phyloP scores from a whole-genome alignment of 53 echinoderm and acorn worm genomes.

The Crossaster papposus region DNA sequence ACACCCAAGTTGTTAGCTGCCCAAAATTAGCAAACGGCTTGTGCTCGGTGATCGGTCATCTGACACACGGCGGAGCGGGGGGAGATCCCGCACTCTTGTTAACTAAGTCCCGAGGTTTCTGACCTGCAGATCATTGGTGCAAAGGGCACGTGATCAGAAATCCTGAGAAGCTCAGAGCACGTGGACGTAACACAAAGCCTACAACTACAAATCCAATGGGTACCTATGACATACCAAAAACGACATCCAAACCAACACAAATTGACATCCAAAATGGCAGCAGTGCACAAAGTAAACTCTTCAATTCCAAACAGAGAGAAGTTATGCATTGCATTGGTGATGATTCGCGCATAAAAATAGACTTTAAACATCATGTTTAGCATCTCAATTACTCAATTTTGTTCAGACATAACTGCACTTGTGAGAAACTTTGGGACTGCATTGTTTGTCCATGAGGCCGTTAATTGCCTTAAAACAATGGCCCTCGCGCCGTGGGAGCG shows the following conservation, averaged over 20 bases:
- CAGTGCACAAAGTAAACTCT: background rate
- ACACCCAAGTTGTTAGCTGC: conserved; percentile 63
- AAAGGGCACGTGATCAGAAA: conserved; percentile 19
- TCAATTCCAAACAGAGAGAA: background rate
- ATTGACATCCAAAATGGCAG: background rate
- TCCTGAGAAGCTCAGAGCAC: background rate
- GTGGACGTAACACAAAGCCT: background rate
- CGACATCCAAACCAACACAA: background rate
- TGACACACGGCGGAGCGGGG: background rate
- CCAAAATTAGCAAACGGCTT: conserved; percentile 63
- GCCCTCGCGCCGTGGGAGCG: background rate
- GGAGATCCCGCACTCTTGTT: background rate
- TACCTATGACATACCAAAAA: too few species aligned
- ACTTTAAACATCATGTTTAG: too few species aligned
- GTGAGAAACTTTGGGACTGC: too few species aligned
- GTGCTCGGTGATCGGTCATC: conserved; percentile 51
- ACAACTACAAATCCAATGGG: background rate
- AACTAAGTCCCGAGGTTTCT: conserved; percentile 50
- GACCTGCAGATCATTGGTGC: conserved; percentile 28
- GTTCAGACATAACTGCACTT: too few species aligned
- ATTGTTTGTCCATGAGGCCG: background rate
- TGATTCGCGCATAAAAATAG: background rate
- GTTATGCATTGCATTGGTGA: conserved; percentile 21
- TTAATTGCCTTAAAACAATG: background rate
- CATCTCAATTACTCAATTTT: too few species aligned